A percentile compares a stretch with the other conserved stretches of the same genome.
Evolutionary conservation across 2,113 vertebrate species (phyloP).

Genomic region (Clinocottus analis): DNA sequence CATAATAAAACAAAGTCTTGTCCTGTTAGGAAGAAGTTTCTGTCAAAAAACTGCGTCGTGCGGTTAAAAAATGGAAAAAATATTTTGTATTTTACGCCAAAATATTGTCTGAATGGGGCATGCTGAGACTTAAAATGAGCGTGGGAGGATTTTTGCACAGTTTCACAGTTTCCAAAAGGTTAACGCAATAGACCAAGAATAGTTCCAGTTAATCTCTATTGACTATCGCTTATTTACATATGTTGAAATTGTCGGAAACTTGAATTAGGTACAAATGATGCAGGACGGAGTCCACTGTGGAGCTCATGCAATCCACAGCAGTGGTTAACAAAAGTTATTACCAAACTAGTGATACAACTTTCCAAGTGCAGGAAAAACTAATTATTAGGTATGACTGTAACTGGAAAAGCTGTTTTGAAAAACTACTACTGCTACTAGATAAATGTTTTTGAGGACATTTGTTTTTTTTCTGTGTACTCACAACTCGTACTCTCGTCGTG

Average conservation of each 20-base stretch:
- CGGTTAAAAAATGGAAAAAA: too few species aligned
- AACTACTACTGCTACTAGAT: not conserved
- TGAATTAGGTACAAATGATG: not conserved
- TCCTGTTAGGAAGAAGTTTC: too few species aligned
- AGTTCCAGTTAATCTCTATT: not conserved
- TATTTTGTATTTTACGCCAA: too few species aligned
- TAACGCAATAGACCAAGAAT: not conserved
- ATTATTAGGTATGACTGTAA: not conserved
- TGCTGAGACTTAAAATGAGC: too few species aligned
- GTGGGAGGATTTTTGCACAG: too few species aligned
- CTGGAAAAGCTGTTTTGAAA: not conserved
- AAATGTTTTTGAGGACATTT: not conserved
- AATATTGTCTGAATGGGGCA: too few species aligned
- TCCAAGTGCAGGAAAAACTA: not conserved
- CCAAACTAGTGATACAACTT: not conserved
- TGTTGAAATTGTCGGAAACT: not conserved
- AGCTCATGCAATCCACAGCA: not conserved
- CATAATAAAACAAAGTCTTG: too few species aligned
- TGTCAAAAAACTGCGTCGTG: too few species aligned
- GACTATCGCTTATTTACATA: not conserved
- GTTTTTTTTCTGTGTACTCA: conserved; percentile 79
- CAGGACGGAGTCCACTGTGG: not conserved
- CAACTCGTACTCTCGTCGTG: conserved; percentile 90
- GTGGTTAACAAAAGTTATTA: not conserved
- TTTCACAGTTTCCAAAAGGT: too few species aligned